Evolutionary conservation across 2,797 vertebrate species (phyloP), one percentile per base, ranked within the genome.

Genomic region (Antennarius maculatus): DNA sequence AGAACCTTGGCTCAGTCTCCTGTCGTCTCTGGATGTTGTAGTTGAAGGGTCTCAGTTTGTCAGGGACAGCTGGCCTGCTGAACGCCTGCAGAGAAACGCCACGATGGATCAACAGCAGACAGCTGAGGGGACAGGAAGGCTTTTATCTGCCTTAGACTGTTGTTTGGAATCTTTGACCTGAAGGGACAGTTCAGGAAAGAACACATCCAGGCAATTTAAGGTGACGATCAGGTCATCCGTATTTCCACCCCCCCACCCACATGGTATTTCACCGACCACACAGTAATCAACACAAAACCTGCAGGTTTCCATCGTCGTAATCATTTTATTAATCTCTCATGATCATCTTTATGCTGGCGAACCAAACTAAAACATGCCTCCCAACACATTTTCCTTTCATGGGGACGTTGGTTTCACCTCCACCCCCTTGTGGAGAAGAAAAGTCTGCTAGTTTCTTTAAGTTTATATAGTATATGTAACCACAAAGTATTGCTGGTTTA

Each of bases 1-100:
- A 80, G 68, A 74, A 49, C 34, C 59, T 58, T 71, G n/a, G 58
- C 66, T 69, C 60, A 63, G 66, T 66, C 49, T 43, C 51, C 60
- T 57, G 55, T 80, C 71, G 76, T 63, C 66, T 74, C 66, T 66
- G 71, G 74, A 82, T 72, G 50, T 54, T 70, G 64, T 71, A 49
- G 81, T 80, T 88, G 65, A 79, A 78, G 80, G 81, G 58, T 66
- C 55, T 34, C 2, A 42, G 76, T 83, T 82, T 85, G 82, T 79
- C 80, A 82, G 68, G 69, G 87, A 86, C 90, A 91, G 88, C 88
- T 91, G 90, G 87, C 85, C 76, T 69, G 57, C 47, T 53, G 80
- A 70, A 39, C 17, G 81, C 88, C 88, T 81, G 73, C 69, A 67
- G 88, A 79, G 69, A 89, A 87, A 89, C 67, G 79, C 84, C 86